phyloP scores from a whole-genome alignment of 2,113 vertebrate genomes.

The Protobothrops flavoviridis region DNA sequence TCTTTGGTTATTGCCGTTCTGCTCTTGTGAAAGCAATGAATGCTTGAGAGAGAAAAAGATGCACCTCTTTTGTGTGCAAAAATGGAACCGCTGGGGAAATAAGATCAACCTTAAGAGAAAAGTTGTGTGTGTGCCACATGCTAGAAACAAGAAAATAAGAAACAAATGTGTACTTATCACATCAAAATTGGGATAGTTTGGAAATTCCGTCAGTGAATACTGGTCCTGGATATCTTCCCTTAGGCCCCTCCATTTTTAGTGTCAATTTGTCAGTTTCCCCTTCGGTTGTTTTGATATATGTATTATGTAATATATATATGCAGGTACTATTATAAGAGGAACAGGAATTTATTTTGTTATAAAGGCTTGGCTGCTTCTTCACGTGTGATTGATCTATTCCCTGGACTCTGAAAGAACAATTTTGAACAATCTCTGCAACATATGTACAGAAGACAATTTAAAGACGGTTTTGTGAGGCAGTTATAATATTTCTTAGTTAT shows the following conservation, averaged over 20 bases:
- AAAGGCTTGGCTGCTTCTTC: not conserved
- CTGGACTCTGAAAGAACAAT: not conserved
- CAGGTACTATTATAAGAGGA: not conserved
- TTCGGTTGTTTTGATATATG: slow-evolving; percentile 11
- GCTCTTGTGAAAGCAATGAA: not conserved
- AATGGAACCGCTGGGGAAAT: not conserved
- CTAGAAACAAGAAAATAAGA: slow-evolving; percentile 13
- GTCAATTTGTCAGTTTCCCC: not conserved
- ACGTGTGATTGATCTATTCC: not conserved
- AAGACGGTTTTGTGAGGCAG: not conserved
- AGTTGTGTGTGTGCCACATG: not conserved
- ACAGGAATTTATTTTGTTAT: not conserved
- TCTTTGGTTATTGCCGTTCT: not conserved
- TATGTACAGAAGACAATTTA: not conserved
- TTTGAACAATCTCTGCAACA: not conserved
- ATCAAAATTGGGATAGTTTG: not conserved
- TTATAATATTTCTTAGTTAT: not conserved
- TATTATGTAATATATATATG: not conserved
- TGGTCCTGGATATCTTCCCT: not conserved
- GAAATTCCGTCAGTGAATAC: not conserved
- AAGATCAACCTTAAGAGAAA: slow-evolving; percentile 2
- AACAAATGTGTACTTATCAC: slow-evolving; percentile 6
- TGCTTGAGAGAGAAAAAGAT: not conserved
- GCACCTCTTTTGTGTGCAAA: not conserved
- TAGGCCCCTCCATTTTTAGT: not conserved